Percentiles rank a stretch among this genome's conserved stretches.
Conservation (phyloP, 2,797 vertebrate genomes). For the Ispidina picta region DNA sequence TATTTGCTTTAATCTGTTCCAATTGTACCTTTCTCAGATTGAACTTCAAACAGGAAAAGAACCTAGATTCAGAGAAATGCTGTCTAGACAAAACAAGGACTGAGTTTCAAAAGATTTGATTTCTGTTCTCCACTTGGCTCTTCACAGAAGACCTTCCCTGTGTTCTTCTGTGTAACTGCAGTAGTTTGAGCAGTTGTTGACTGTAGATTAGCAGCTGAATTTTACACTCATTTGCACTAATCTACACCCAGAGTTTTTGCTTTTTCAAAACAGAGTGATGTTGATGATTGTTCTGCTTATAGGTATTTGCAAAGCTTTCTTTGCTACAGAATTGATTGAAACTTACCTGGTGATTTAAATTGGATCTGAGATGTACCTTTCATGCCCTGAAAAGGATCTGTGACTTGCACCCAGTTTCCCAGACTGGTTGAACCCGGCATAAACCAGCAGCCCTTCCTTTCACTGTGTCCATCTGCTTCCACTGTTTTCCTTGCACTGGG, state of each 20-base stretch:
- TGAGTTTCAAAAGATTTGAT: not conserved
- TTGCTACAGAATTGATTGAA: not conserved
- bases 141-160: not conserved
- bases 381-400: not conserved
- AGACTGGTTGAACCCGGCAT: not conserved
- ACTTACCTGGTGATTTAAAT: not conserved
- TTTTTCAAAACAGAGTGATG: not conserved
- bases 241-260: not conserved
- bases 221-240: not conserved
- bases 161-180: accelerated
- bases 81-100: not conserved
- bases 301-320: not conserved
- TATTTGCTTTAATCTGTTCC: not conserved
- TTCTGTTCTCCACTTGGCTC: not conserved
- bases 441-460: not conserved
- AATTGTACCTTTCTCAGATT: not conserved
- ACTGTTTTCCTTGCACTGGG: accelerated
- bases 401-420: not conserved
- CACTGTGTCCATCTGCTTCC: accelerated
- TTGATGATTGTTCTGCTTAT: accelerated
- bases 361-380: not conserved
- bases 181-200: not conserved
- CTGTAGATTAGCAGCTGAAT: not conserved
- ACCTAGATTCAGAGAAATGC: not conserved
- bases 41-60: not conserved